phyloP scores from a whole-genome alignment of 2,797 vertebrate species.

The Menidia menidia region DNA sequence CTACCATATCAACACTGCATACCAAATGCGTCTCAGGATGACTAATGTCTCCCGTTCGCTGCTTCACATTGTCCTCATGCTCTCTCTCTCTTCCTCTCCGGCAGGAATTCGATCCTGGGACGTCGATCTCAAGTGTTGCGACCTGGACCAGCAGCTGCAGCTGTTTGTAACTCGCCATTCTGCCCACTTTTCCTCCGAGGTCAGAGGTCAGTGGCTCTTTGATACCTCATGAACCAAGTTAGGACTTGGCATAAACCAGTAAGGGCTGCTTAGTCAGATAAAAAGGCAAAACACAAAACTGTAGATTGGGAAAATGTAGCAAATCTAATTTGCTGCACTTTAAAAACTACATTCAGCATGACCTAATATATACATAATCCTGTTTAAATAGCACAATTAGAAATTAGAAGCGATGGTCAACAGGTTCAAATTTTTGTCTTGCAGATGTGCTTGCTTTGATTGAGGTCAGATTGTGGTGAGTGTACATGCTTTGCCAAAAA shows the following conservation, averaged over 20 bases:
- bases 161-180: conserved; percentile 94
- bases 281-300: background rate
- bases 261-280: background rate
- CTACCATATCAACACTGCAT: background rate
- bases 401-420: background rate
- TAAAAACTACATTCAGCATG: background rate
- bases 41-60: conserved; percentile 7
- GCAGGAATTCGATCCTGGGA: conserved; percentile 95
- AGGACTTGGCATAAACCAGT: conserved; percentile 2
- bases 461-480: background rate
- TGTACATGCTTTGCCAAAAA: background rate
- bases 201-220: conserved; percentile 89
- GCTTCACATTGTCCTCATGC: conserved; percentile 11
- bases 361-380: background rate
- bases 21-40: background rate
- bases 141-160: conserved; percentile 91
- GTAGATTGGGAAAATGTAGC: background rate
- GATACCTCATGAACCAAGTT: background rate
- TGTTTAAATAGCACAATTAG: background rate
- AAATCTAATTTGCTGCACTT: background rate
- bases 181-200: conserved; percentile 95
- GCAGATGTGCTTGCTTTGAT: background rate
- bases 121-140: conserved; percentile 84
- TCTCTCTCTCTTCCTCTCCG: conserved; percentile 30
- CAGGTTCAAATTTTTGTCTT: background rate